Evolutionary conservation across 2,113 vertebrate genomes (phyloP).

Genomic region (Reinhardtius hippoglossoides): DNA sequence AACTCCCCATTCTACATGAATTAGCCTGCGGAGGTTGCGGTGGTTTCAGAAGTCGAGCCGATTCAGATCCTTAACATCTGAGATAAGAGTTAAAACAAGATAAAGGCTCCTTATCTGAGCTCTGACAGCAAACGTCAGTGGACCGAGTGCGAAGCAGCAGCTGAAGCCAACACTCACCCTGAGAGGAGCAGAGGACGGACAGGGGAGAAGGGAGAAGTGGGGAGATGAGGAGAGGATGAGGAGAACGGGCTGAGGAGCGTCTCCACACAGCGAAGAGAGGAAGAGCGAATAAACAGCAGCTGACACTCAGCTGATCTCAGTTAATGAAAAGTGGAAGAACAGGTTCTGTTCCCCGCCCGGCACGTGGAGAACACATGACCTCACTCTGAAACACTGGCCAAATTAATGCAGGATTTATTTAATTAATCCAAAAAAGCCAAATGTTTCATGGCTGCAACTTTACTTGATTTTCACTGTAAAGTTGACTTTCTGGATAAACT

Average conservation of each 20-base stretch:
- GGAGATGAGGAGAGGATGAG: slow-evolving; percentile 16
- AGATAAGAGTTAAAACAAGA: neutral
- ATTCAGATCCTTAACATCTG: neutral
- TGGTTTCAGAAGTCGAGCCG: no score
- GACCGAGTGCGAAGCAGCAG: slow-evolving; percentile 7
- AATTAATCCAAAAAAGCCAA: no score
- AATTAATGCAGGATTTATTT: neutral
- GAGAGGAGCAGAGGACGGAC: slow-evolving; percentile 4
- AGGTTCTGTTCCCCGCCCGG: slow-evolving; percentile 50
- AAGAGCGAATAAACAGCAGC: slow-evolving; percentile 53
- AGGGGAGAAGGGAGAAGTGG: neutral
- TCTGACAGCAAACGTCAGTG: neutral
- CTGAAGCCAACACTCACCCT: slow-evolving; percentile 52
- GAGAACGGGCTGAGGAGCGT: slow-evolving; percentile 21
- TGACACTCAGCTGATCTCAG: slow-evolving; percentile 55
- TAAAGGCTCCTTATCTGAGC: neutral
- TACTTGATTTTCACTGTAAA: no score
- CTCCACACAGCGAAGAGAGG: neutral
- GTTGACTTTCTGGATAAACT: no score
- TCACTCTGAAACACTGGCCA: neutral
- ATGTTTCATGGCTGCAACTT: no score
- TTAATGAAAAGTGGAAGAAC: slow-evolving; percentile 64
- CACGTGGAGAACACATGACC: neutral
- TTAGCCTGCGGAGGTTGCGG: neutral
- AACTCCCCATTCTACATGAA: no score